These are phyloP conservation scores for Picathartes gymnocephalus DNA, from an alignment of 2,113 vertebrate genomes.

Conservation along the genomic window DNA sequence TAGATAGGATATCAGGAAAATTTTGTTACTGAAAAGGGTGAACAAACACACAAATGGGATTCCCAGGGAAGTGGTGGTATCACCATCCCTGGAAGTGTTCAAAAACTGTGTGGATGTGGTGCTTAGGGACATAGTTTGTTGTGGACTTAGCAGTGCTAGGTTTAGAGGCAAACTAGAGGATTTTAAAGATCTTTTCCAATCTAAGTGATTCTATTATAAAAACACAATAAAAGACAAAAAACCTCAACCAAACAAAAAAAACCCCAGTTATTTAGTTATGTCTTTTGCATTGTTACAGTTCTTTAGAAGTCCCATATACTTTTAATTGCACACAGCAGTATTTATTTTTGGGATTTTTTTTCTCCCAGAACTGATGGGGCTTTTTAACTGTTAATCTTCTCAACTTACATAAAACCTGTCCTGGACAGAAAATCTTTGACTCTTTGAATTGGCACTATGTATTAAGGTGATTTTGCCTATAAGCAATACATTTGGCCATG, in stretches of 20 bases:
- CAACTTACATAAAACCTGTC: neutral
- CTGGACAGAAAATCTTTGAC: neutral
- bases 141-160: neutral
- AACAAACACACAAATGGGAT: neutral
- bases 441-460: neutral
- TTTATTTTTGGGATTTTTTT: neutral
- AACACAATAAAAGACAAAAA: neutral
- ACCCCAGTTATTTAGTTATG: rapidly evolving
- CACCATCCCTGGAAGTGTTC: neutral
- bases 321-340: neutral
- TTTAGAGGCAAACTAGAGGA: neutral
- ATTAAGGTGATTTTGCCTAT: neutral
- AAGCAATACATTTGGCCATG: neutral
- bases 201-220: neutral
- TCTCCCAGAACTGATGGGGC: rapidly evolving
- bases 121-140: neutral
- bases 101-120: rapidly evolving
- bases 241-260: rapidly evolving
- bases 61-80: neutral
- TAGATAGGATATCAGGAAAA: neutral
- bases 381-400: neutral
- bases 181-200: neutral
- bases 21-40: neutral
- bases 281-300: neutral
- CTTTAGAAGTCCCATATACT: neutral